These are phyloP conservation scores for Coregonus ussuriensis DNA, from an alignment of 2,797 vertebrate genomes.

Conservation along the genomic window DNA sequence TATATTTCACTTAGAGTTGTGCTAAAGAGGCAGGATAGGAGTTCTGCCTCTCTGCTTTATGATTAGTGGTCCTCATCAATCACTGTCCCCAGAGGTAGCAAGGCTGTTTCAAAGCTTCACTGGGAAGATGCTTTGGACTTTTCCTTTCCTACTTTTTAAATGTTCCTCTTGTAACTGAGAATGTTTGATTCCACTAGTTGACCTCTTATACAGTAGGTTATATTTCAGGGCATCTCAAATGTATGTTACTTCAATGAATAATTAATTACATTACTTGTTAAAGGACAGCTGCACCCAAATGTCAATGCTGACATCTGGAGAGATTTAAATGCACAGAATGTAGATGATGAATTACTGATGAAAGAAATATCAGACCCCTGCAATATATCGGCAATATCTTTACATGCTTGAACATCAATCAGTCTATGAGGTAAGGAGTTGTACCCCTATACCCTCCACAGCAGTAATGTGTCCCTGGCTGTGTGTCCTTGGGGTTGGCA, in stretches of 20 bases:
- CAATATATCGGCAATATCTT: not conserved
- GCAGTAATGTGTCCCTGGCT: slow-evolving; percentile 57
- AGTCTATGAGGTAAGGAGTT: not conserved
- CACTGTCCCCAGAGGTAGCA: not conserved
- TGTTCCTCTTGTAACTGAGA: not conserved
- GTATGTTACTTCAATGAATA: not conserved
- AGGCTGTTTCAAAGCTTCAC: not conserved
- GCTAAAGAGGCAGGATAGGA: not conserved
- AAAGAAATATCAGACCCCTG: not conserved
- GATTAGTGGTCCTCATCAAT: slow-evolving; percentile 4
- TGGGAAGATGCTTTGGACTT: not conserved
- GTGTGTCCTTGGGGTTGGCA: slow-evolving; percentile 37
- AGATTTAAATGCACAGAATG: not conserved
- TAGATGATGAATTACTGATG: not conserved
- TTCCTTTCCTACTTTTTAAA: not conserved
- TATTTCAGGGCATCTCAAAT: not conserved
- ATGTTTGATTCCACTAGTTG: not conserved
- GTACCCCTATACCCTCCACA: slow-evolving; percentile 27
- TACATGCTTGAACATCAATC: not conserved
- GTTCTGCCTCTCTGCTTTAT: not conserved
- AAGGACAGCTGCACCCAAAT: not conserved
- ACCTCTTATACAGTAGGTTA: not conserved
- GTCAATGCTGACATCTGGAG: not conserved
- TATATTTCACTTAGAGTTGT: not conserved
- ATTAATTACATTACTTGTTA: not conserved